A percentile compares a stretch with the other conserved stretches of the same genome.
Conservation (phyloP, 2,113 vertebrate genomes). For the Bungarus multicinctus region DNA sequence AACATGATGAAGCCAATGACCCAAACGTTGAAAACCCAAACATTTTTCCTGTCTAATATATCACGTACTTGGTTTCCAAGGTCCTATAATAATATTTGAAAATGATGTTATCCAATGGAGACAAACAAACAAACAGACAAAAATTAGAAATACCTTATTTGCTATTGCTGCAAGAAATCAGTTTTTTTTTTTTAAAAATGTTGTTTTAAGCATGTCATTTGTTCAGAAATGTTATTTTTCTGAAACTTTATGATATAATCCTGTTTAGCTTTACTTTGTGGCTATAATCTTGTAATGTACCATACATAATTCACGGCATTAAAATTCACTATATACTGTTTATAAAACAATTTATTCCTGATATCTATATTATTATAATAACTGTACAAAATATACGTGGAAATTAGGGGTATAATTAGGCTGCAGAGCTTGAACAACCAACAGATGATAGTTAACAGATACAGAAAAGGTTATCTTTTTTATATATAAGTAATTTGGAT, state of each 20-base stretch:
- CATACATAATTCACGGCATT: not conserved
- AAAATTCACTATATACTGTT: slow-evolving; percentile 1
- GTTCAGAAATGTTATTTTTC: not conserved
- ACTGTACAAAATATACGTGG: not conserved
- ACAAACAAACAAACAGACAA: slow-evolving; percentile 22
- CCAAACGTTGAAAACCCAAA: not conserved
- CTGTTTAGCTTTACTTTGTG: not conserved
- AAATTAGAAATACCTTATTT: not conserved
- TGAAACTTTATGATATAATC: not conserved
- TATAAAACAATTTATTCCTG: not conserved
- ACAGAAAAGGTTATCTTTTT: not conserved
- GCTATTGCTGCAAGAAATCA: not conserved
- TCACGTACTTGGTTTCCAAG: not conserved
- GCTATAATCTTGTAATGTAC: not conserved
- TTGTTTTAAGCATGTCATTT: not conserved
- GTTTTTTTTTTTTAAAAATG: not conserved
- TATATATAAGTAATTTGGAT: not conserved
- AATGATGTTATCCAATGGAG: slow-evolving; percentile 49
- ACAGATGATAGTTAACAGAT: not conserved
- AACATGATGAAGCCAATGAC: not conserved
- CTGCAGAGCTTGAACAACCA: not conserved
- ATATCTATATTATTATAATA: not conserved
- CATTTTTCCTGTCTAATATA: not conserved
- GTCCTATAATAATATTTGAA: slow-evolving; percentile 34
- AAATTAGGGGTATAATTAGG: not conserved